phyloP scores from a whole-genome alignment of 37 sponge, comb jelly and placozoan genomes.

The Sycon ciliatum region DNA sequence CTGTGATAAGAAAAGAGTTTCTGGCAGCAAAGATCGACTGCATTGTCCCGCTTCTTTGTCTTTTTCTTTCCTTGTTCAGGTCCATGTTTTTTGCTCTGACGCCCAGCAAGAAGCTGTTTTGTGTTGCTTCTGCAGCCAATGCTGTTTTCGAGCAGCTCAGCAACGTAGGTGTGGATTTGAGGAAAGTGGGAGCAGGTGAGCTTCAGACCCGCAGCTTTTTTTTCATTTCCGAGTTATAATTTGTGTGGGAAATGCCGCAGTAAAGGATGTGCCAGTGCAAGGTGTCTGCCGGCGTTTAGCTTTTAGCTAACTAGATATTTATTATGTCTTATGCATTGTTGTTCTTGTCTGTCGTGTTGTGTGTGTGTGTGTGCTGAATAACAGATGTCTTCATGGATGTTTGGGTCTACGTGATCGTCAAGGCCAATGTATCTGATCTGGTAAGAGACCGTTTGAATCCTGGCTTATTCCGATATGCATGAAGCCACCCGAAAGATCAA shows the following conservation, averaged over 20 bases:
- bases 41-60: not conserved
- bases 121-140: not conserved
- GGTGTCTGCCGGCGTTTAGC: no score
- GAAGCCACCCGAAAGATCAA: no score
- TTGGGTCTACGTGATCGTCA: conserved; percentile 2
- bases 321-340: not conserved
- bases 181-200: no score
- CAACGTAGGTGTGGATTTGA: no score
- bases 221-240: no score
- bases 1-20: no score
- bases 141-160: not conserved
- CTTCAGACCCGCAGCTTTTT: no score
- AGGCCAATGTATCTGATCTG: not conserved
- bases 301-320: no score
- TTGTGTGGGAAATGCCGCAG: no score
- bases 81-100: not conserved
- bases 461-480: no score
- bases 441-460: no score
- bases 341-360: not conserved
- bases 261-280: no score
- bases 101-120: not conserved
- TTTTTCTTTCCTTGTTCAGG: not conserved
- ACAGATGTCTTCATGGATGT: conserved; percentile 1
- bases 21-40: not conserved
- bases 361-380: not conserved